Evolutionary conservation across 2,888 invertebrate species (phyloP).

Genomic region (Tenthredo mesomela): DNA sequence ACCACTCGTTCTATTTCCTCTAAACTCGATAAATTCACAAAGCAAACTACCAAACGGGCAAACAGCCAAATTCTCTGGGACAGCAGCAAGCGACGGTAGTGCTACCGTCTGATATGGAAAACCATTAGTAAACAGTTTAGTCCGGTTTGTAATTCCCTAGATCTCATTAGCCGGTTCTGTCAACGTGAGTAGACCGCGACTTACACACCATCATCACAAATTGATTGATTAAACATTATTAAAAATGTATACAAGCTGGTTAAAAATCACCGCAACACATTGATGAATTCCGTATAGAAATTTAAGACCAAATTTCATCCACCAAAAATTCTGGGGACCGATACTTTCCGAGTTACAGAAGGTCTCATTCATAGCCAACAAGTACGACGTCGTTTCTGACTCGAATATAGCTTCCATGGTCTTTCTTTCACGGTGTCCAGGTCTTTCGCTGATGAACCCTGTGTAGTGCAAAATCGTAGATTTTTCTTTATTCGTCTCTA

Average conservation of each 20-base stretch:
- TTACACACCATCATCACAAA: neutral
- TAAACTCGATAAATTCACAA: slow-evolving; percentile 36
- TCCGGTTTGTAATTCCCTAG: neutral
- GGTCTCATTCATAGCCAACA: no score
- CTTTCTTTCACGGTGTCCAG: no score
- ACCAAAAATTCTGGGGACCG: no score
- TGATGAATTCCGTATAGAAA: no score
- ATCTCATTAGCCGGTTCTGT: slow-evolving; percentile 36
- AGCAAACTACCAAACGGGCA: slow-evolving; percentile 32
- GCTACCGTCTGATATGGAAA: slow-evolving; percentile 26
- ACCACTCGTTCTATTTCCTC: slow-evolving; percentile 35
- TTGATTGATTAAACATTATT: neutral
- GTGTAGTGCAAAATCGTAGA: no score
- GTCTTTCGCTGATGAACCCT: no score
- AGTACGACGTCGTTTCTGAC: no score
- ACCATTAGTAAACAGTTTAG: slow-evolving; percentile 47
- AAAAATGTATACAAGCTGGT: neutral
- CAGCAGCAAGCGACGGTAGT: neutral
- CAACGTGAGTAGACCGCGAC: slow-evolving; percentile 5
- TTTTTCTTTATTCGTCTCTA: no score
- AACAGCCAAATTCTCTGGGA: slow-evolving; percentile 25
- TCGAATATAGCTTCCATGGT: no score
- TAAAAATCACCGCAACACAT: neutral
- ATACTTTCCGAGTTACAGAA: no score
- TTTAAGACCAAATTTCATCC: no score